Evolutionary conservation across 2,888 invertebrate genomes (phyloP).

Genomic region (Polymixis flavicincta): DNA sequence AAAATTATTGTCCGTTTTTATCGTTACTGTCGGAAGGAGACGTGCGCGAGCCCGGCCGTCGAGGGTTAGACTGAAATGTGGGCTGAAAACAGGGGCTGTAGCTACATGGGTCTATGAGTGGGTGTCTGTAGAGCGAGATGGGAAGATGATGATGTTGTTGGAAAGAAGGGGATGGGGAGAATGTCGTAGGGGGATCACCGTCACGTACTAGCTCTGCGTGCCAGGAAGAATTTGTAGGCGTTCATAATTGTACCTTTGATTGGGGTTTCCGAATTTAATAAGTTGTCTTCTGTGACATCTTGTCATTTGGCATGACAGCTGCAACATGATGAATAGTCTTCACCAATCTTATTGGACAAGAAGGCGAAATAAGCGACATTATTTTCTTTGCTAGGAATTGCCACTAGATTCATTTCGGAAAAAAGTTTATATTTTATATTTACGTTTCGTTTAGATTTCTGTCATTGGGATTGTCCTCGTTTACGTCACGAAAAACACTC

Average conservation of each 20-base stretch:
- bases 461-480: background rate
- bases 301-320: slow-evolving; percentile 49
- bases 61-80: slow-evolving; percentile 82
- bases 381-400: background rate
- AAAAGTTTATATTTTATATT: background rate
- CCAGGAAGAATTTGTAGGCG: slow-evolving; percentile 87
- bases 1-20: slow-evolving; percentile 69
- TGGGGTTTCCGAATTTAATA: slow-evolving; percentile 84
- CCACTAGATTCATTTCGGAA: background rate
- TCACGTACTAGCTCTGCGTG: slow-evolving; percentile 77
- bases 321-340: slow-evolving; percentile 47
- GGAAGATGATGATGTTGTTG: slow-evolving; percentile 40
- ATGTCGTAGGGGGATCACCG: slow-evolving; percentile 75
- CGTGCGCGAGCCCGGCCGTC: slow-evolving; percentile 71
- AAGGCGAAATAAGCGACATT: background rate
- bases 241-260: slow-evolving; percentile 83
- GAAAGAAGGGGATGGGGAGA: slow-evolving; percentile 68
- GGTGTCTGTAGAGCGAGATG: slow-evolving; percentile 80
- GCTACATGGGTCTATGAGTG: slow-evolving; percentile 77
- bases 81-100: slow-evolving; percentile 84
- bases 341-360: background rate
- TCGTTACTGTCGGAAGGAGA: slow-evolving; percentile 44
- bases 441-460: background rate
- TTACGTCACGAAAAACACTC: background rate
- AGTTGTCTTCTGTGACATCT: slow-evolving; percentile 67